Evolutionary conservation across 2,888 invertebrate genomes (phyloP).

Genomic region (Boloria euphrosyne): DNA sequence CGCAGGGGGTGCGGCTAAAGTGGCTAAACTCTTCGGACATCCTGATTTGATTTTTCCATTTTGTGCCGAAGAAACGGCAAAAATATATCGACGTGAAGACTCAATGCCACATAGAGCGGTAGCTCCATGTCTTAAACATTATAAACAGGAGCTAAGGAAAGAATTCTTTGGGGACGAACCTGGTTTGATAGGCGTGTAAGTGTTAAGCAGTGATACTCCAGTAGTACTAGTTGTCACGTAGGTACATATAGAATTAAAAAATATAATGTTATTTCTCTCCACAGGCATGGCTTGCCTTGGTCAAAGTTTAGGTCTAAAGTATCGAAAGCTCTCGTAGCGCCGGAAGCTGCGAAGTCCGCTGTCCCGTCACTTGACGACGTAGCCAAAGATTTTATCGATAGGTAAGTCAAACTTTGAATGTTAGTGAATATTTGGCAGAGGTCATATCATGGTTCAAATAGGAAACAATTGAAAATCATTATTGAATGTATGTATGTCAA

Average conservation of each 20-base stretch:
- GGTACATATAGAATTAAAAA: background rate
- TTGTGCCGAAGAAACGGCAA: conserved; percentile 87
- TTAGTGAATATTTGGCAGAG: background rate
- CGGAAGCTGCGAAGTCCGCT: conserved; percentile 89
- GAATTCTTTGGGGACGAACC: conserved; percentile 88
- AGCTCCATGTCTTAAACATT: conserved; percentile 88
- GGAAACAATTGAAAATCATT: background rate
- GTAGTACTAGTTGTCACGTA: conserved; percentile 4
- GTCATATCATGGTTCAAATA: background rate
- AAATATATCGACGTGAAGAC: conserved; percentile 87
- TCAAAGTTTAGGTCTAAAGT: conserved; percentile 91
- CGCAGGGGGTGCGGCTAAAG: conserved; percentile 81
- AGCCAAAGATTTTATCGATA: conserved; percentile 87
- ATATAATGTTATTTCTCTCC: background rate
- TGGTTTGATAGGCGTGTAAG: conserved; percentile 89
- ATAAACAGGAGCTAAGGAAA: conserved; percentile 85
- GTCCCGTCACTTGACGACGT: conserved; percentile 88
- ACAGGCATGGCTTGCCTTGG: conserved; percentile 94
- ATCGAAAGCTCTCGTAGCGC: conserved; percentile 91
- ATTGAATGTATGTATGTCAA: conserved; percentile 3
- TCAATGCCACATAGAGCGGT: conserved; percentile 87
- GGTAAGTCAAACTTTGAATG: conserved; percentile 64
- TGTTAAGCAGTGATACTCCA: conserved; percentile 38
- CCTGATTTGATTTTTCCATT: conserved; percentile 89
- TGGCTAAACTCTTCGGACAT: conserved; percentile 88